phyloP scores from a whole-genome alignment of 2,797 vertebrate genomes.

The Alfaro cultratus region DNA sequence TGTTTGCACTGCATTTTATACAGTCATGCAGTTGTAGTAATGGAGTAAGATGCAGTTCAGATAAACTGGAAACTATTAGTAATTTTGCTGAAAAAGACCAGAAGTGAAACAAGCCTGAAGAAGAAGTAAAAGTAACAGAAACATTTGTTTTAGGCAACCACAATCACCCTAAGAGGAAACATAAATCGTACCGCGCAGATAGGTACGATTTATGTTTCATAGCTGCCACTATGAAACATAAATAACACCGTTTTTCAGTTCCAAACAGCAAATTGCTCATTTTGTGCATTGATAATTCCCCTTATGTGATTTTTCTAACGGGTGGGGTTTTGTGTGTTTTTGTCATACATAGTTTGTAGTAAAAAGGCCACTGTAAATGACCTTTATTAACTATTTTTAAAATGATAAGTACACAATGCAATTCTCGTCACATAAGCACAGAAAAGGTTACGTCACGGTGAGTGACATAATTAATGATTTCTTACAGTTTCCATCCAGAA shows the following conservation, averaged over 20 bases:
- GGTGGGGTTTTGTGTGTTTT: no score
- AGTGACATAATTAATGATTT: neutral
- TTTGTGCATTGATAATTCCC: neutral
- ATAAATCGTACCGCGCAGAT: neutral
- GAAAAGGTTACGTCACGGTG: neutral
- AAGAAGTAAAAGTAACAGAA: neutral
- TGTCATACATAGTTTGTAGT: neutral
- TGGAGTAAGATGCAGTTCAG: neutral
- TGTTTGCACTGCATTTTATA: neutral
- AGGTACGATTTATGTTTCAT: no score
- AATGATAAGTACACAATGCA: neutral
- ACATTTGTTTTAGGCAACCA: neutral
- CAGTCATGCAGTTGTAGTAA: neutral
- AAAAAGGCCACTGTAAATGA: neutral
- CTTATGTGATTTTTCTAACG: neutral
- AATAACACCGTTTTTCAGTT: neutral
- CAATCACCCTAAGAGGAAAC: neutral
- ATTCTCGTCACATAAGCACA: neutral
- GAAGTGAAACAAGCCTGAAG: constrained; percentile 7
- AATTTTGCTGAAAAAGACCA: neutral
- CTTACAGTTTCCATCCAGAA: neutral
- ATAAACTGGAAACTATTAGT: neutral
- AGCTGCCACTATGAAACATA: neutral
- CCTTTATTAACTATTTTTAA: neutral
- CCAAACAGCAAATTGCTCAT: neutral